Evolutionary conservation across 35 echinoderm and acorn worm genomes (phyloP).

Genomic region (Holothuria glaberrima): DNA sequence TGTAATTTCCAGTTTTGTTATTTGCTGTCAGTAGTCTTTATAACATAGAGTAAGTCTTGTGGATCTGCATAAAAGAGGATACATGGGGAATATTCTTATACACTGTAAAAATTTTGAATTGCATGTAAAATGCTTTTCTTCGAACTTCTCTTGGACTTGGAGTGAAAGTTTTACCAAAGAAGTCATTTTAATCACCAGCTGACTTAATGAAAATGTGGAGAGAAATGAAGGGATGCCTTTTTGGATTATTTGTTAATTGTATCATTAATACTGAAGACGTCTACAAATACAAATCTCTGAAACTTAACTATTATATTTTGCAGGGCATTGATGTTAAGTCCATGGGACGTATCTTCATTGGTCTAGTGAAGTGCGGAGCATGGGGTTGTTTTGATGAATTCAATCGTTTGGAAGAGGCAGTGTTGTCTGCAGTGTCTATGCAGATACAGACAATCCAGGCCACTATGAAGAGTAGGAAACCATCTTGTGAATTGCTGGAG

Average conservation of each 20-base stretch:
- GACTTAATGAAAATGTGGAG: neutral
- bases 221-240: neutral
- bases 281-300: no score
- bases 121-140: no score
- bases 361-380: conserved; percentile 96
- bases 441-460: conserved; percentile 99
- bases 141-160: no score
- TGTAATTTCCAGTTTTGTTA: no score
- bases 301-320: neutral
- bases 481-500: conserved; percentile 84
- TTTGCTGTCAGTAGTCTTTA: no score
- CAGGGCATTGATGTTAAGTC: conserved; percentile 99
- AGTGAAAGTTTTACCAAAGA: no score
- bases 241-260: neutral
- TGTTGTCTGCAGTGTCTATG: conserved; percentile 99
- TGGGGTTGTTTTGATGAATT: conserved; percentile 99
- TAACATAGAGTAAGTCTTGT: no score
- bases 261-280: neutral
- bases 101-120: no score
- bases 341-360: conserved; percentile 99
- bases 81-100: no score
- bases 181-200: no score
- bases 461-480: conserved; percentile 92
- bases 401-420: conserved; percentile 96
- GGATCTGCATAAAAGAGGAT: no score